Percentiles rank a stretch among this genome's conserved stretches.
Conservation (phyloP, 2,888 invertebrate genomes). For the Tortricodes alternella region DNA sequence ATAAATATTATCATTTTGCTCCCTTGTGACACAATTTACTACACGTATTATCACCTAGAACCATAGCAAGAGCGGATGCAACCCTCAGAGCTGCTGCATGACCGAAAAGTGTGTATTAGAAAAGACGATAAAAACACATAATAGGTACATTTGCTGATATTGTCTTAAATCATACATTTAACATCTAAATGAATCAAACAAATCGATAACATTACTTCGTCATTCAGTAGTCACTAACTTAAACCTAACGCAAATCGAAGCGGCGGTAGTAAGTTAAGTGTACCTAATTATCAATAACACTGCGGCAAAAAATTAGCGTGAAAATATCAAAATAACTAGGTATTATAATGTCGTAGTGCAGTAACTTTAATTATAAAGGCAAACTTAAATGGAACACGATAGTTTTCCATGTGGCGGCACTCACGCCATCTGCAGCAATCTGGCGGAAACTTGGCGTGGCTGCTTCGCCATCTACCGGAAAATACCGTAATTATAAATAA, state of each 20-base stretch:
- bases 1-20: too few relatives aligned
- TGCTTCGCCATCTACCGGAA: conserved; percentile 24
- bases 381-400: conserved; percentile 31
- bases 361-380: conserved; percentile 27
- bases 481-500: conserved; percentile 18
- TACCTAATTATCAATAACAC: conserved; percentile 16
- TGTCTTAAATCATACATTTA: too few relatives aligned
- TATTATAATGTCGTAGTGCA: conserved; percentile 22
- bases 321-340: conserved; percentile 24
- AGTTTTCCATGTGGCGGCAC: conserved; percentile 58
- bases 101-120: too few relatives aligned
- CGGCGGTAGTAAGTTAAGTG: not conserved
- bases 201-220: too few relatives aligned
- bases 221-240: too few relatives aligned
- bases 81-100: too few relatives aligned
- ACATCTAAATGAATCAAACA: too few relatives aligned
- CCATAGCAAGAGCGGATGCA: too few relatives aligned
- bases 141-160: too few relatives aligned
- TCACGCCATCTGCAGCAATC: conserved; percentile 56
- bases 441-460: conserved; percentile 34
- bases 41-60: too few relatives aligned
- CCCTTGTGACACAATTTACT: too few relatives aligned
- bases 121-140: too few relatives aligned
- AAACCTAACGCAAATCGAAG: not conserved
- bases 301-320: conserved; percentile 28